Base-by-base conservation (phyloP, 2,797 vertebrate species). In the Falco cherrug region DNA sequence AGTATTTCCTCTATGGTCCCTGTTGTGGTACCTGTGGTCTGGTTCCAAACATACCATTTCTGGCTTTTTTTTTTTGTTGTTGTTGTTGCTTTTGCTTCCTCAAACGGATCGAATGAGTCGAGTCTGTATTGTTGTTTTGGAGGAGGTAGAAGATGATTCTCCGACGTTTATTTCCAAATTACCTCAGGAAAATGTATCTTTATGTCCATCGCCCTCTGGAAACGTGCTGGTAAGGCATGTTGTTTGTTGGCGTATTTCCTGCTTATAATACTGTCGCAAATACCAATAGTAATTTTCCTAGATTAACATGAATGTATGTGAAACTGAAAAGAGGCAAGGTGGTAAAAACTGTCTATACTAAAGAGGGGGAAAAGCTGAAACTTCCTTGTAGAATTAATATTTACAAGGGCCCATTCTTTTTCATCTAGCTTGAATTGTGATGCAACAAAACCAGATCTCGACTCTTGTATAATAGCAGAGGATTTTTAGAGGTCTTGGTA, bases 51-150 rank as follows among this genome's bases (percentile, higher is more conserved):
- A 93, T 94, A 97, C 90, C 74, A 8, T 80, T 80, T 69, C 82
- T 92, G 91, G 84, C 24, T 4, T 89, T 13, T 95, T 96, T 94
- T 87, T 41, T 24, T 87, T 7, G 43, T 94, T 81, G 89, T 77
- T 41, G 24, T 87, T 7, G 43, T 94, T 81, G 89, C 64, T 85
- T 90, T 94, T 97, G 92, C 53, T 95, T 93, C 63, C 85, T 96
- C 91, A 97, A 97, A 97, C 98, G 67, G 98, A 98, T 98, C 98
- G 98, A 98, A 99, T 99, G 98, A 99, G 99, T 98, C 99, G 99
- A 95, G 99, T 99, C 97, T 99, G 99, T 98, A 99, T 99, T 97
- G 99, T 99, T 98, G 99, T 99, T 98, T 98, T 99, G 98, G 99
- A 99, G 99, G 99, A 99, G 98, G 99, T 98, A 97, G 99, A 99